These are phyloP conservation scores for Drosophila bipectinata DNA, from an alignment of 1,140 invertebrate species.

Conservation along the genomic window DNA sequence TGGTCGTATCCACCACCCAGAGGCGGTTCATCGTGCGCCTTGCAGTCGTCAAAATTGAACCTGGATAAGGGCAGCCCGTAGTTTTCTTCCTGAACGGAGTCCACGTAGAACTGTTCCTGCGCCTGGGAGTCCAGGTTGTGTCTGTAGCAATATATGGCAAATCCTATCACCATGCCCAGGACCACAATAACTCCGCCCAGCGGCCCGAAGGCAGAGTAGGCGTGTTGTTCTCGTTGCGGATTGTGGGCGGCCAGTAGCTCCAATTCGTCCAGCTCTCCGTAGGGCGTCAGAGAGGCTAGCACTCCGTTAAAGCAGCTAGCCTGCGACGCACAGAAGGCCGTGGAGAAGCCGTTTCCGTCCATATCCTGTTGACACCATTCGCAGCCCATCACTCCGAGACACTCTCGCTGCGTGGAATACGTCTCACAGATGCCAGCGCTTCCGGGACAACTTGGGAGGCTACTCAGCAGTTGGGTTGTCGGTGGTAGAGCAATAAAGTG, in stretches of 20 bases:
- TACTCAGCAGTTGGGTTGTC: slow-evolving; percentile 43
- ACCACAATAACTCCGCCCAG: slow-evolving; percentile 87
- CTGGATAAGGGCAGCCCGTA: slow-evolving; percentile 78
- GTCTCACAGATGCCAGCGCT: slow-evolving; percentile 89
- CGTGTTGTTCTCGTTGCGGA: slow-evolving; percentile 84
- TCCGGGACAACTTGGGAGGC: slow-evolving; percentile 86
- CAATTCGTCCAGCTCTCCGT: slow-evolving; percentile 88
- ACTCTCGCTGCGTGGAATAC: slow-evolving; percentile 89
- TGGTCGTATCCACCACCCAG: slow-evolving; percentile 75
- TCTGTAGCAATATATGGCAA: slow-evolving; percentile 88
- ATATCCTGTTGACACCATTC: slow-evolving; percentile 95
- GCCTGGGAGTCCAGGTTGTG: slow-evolving; percentile 86
- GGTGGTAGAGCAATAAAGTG: slow-evolving; percentile 74
- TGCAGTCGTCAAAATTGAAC: slow-evolving; percentile 81
- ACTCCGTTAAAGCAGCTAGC: slow-evolving; percentile 92
- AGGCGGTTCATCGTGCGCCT: slow-evolving; percentile 76
- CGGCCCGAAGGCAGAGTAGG: slow-evolving; percentile 87
- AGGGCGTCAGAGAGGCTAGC: slow-evolving; percentile 92
- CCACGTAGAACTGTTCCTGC: slow-evolving; percentile 85
- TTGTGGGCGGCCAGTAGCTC: slow-evolving; percentile 85
- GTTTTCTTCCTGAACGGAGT: slow-evolving; percentile 85
- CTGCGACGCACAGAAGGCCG: slow-evolving; percentile 92
- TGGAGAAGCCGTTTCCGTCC: slow-evolving; percentile 88
- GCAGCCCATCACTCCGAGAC: slow-evolving; percentile 93
- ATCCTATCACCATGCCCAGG: slow-evolving; percentile 86